A percentile compares a stretch with the other conserved stretches of the same genome.
Conservation (phyloP, 2,113 vertebrate species). For the Dromiciops gliroides region DNA sequence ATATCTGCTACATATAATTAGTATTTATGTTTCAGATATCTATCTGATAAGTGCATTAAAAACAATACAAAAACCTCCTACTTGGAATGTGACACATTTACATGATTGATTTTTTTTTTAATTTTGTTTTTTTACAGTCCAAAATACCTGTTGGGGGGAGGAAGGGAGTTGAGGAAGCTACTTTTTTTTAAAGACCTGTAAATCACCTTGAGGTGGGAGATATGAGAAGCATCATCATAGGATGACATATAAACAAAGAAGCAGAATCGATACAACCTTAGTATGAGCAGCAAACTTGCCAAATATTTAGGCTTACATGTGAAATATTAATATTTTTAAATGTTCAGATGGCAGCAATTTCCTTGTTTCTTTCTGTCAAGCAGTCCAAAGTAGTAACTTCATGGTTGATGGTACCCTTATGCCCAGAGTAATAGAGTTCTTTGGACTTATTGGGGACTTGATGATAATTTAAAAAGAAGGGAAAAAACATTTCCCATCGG, state of each 20-base stretch:
- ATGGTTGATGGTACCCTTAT: conserved; percentile 70
- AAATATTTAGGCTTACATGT: conserved; percentile 80
- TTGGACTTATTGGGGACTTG: conserved; percentile 21
- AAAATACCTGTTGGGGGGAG: not conserved
- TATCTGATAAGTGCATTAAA: conserved; percentile 82
- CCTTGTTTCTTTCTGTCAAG: conserved; percentile 74
- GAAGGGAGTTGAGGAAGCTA: conserved; percentile 25
- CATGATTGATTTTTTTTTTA: conserved; percentile 71
- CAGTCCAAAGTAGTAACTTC: conserved; percentile 74
- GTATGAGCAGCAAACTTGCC: conserved; percentile 75
- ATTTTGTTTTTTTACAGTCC: conserved; percentile 66
- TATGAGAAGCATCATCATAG: conserved; percentile 43
- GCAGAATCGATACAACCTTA: conserved; percentile 66
- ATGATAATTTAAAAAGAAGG: conserved; percentile 22
- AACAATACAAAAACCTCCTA: conserved; percentile 68
- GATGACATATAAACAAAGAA: conserved; percentile 65
- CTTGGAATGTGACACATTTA: conserved; percentile 70
- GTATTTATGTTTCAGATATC: conserved; percentile 79
- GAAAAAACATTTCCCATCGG: conserved; percentile 44
- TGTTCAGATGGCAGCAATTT: conserved; percentile 73
- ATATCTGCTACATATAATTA: conserved; percentile 77
- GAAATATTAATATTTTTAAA: conserved; percentile 74
- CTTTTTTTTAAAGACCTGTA: conserved; percentile 48
- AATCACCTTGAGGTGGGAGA: conserved; percentile 55
- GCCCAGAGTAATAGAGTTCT: conserved; percentile 55